These are phyloP conservation scores for Syrrhaptes paradoxus DNA, from an alignment of 2,113 vertebrate genomes.

Conservation along the genomic window DNA sequence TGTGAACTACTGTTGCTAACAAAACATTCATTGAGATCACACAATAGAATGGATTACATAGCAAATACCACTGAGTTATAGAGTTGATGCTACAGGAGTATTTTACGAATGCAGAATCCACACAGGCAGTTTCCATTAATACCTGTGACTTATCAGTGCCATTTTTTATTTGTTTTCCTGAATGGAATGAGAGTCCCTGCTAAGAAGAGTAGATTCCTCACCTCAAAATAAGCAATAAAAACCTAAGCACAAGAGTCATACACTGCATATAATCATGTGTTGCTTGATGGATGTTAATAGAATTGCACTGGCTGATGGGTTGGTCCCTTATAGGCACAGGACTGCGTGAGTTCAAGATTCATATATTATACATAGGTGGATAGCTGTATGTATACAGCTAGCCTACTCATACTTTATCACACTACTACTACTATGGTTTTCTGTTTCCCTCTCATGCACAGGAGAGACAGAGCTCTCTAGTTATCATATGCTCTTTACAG, in stretches of 20 bases:
- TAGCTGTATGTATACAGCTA: neutral
- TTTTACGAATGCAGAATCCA: neutral
- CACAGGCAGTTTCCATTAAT: neutral
- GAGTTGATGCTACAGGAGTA: neutral
- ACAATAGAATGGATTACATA: neutral
- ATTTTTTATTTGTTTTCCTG: neutral
- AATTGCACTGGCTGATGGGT: neutral
- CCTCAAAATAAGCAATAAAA: neutral
- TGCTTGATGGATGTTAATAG: neutral
- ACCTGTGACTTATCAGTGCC: neutral
- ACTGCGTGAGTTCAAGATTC: neutral
- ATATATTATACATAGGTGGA: neutral
- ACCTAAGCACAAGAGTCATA: neutral
- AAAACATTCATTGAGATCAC: neutral
- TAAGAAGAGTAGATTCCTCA: neutral
- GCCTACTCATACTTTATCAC: neutral
- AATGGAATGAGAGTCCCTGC: neutral
- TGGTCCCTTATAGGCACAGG: neutral
- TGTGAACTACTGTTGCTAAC: neutral
- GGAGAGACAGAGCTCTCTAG: neutral
- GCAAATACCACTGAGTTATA: neutral
- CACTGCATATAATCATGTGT: neutral
- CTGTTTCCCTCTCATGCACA: neutral
- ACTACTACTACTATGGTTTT: neutral
- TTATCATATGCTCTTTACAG: neutral